Evolutionary conservation across 2,113 vertebrate genomes (phyloP), one percentile per base, ranked within the genome.

Genomic region (Larimichthys crocea): DNA sequence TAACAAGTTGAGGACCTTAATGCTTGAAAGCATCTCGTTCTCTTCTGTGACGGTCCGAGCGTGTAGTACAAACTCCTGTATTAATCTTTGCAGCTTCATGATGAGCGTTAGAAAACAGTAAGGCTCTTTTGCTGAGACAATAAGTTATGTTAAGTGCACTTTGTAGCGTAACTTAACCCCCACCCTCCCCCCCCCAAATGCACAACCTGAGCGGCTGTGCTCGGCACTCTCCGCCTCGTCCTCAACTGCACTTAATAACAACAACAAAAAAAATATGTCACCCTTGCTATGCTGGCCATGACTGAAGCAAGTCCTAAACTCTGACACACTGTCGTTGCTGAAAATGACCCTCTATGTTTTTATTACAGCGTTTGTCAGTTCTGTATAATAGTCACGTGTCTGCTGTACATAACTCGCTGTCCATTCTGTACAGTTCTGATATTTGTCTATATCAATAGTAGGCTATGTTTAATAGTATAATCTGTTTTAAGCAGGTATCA

Each of bases 371-470:
- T 64, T 46, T 56, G 76, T 80, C 75, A 56, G 61, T 85, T 86
- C 76, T 93, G 82, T 92, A 91, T 65, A 70, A 92, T 82, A 91
- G 69, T 88, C 85, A 79, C 52, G 59, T 84, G 86, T 95, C 88
- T 67, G 89, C 89, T 92, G 91, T 92, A 92, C 76, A 93, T 94
- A 91, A 78, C 70, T 63, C 55, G 90, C 90, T 87, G 84, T 93
- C 85, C 88, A 92, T 84, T 79, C 88, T 95, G 94, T 94, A 94
- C 91, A 95, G 92, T 90, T 94, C 88, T 83, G 90, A 94, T 88
- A 91, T 88, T 84, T 93, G 92, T 94, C 90, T 88, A 93, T 93
- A 93, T 92, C 82, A 94, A 93, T 86, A 93, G 80, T 94, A 92
- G 91, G 90, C 87, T 89, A 93, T 76, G 89, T 94, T 94, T 88